Conservation (phyloP, 1,140 invertebrate genomes). For the Drosophila saltans region DNA sequence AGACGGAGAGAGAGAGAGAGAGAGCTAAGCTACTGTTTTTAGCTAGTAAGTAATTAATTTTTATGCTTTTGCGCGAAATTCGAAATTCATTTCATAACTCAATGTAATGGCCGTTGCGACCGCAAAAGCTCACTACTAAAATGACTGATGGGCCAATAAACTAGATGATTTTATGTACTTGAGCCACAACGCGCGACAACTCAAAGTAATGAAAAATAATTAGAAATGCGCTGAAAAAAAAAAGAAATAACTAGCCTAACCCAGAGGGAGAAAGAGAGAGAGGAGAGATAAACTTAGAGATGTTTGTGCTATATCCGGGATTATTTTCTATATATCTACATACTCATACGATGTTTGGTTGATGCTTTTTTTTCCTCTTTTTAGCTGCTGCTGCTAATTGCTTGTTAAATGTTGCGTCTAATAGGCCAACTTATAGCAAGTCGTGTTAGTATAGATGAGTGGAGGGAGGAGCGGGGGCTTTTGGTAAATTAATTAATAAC, state of each 20-base stretch:
- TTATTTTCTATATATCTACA: not conserved
- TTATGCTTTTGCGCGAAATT: conserved; percentile 77
- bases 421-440: conserved; percentile 32
- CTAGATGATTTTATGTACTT: conserved; percentile 76
- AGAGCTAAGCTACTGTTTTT: conserved; percentile 51
- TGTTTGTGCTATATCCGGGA: conserved; percentile 26
- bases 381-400: conserved; percentile 61
- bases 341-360: not conserved
- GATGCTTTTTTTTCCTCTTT: conserved; percentile 19
- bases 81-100: conserved; percentile 81
- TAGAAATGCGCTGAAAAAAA: conserved; percentile 63
- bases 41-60: conserved; percentile 70
- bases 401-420: conserved; percentile 55
- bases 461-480: conserved; percentile 7
- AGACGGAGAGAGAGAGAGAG: conserved; percentile 5
- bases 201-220: conserved; percentile 79
- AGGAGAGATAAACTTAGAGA: conserved; percentile 39
- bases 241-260: no score
- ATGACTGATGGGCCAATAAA: conserved; percentile 82
- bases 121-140: conserved; percentile 63
- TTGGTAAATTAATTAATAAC: conserved; percentile 32
- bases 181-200: conserved; percentile 61
- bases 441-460: not conserved
- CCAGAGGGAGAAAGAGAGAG: not conserved
- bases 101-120: conserved; percentile 72